Percentiles rank a stretch among this genome's conserved stretches.
phyloP scores from a whole-genome alignment of 1,140 invertebrate genomes.

The Mylabris phalerata region DNA sequence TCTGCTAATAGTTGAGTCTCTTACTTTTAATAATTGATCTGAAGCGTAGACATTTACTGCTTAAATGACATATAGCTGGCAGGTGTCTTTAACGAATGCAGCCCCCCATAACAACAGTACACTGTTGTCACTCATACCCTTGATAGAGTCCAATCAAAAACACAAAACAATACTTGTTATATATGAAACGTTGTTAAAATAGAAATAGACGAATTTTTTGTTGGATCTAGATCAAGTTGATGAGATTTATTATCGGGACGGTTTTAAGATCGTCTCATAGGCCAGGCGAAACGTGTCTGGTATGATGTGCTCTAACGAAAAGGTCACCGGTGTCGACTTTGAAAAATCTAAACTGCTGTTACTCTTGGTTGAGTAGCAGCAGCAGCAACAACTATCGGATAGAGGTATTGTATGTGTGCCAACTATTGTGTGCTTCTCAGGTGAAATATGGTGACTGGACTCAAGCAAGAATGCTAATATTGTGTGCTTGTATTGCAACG shows the following conservation, averaged over 20 bases:
- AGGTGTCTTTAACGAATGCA: conserved; percentile 1
- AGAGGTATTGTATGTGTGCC: conserved; percentile 13
- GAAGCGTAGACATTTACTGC: conserved; percentile 17
- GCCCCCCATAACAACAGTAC: not conserved
- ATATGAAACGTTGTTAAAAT: no score
- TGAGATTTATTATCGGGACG: no score
- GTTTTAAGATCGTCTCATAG: no score
- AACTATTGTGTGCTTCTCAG: conserved; percentile 12
- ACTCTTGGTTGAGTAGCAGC: no score
- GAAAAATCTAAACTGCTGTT: conserved; percentile 7
- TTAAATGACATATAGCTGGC: conserved; percentile 17
- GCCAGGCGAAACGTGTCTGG: not conserved
- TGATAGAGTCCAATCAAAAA: conserved; percentile 1
- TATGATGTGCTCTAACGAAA: not conserved
- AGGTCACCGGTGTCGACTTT: conserved; percentile 16
- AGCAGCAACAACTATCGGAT: conserved; percentile 3
- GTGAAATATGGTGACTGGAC: conserved; percentile 6
- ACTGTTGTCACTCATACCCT: conserved; percentile 10
- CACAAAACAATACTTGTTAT: not conserved
- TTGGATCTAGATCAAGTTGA: no score
- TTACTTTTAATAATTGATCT: conserved; percentile 20
- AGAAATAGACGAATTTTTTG: no score
- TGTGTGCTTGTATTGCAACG: no score
- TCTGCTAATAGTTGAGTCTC: conserved; percentile 15
- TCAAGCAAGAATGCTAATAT: conserved; percentile 1